Evolutionary conservation across 2,113 vertebrate species (phyloP).

Genomic region (Elephantulus edwardii): DNA sequence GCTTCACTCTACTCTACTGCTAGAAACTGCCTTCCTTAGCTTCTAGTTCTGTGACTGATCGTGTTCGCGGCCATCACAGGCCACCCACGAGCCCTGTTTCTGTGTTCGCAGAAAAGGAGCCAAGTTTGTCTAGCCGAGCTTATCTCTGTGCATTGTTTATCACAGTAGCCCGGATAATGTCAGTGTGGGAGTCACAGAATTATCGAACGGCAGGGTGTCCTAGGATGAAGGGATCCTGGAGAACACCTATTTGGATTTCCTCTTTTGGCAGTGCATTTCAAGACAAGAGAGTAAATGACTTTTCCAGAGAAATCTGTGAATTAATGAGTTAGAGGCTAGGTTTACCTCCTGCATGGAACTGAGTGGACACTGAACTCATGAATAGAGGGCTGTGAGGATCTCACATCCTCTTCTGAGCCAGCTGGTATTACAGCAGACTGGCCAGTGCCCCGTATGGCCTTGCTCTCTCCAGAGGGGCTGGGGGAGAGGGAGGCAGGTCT

Average conservation of each 20-base stretch:
- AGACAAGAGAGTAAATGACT: neutral
- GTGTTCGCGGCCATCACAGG: neutral
- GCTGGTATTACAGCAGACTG: neutral
- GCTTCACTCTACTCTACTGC: neutral
- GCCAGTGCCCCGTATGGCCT: fast-evolving
- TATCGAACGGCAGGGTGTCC: neutral
- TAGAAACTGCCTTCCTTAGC: neutral
- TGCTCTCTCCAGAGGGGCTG: neutral
- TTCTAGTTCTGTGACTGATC: neutral
- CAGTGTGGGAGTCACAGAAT: neutral
- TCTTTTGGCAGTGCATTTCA: neutral
- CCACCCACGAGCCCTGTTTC: neutral
- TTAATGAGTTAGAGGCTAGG: neutral
- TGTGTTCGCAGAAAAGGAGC: neutral
- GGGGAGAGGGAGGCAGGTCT: neutral
- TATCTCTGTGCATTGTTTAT: neutral
- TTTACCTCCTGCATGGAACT: neutral
- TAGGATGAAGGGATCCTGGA: neutral
- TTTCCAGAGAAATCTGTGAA: neutral
- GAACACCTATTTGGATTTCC: neutral
- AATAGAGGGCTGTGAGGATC: neutral
- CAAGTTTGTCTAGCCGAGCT: neutral
- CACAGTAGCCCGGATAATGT: neutral
- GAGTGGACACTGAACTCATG: neutral
- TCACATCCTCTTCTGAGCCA: neutral